phyloP scores from a whole-genome alignment of 2,797 vertebrate genomes.

The Chromobotia macracanthus region DNA sequence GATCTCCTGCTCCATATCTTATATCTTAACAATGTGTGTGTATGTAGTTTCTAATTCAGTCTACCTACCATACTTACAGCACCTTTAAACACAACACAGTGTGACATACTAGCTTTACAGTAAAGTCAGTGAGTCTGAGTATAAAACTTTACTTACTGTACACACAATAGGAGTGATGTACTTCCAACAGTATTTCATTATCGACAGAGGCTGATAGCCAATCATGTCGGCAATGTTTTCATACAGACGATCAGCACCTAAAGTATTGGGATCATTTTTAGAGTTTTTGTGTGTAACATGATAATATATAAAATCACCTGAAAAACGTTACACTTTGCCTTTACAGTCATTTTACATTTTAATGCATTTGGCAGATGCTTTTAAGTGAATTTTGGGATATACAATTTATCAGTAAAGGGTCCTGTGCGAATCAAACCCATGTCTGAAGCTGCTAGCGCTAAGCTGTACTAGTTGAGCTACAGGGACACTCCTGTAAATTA shows the following conservation, averaged over 20 bases:
- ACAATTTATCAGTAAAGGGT: too few species aligned
- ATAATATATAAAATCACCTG: neutral
- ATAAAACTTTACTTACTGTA: constrained; percentile 69
- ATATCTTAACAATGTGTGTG: too few species aligned
- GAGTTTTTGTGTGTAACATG: neutral
- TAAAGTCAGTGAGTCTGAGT: neutral
- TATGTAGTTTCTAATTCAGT: neutral
- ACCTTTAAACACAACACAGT: neutral
- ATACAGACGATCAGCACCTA: constrained; percentile 77
- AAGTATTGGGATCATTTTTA: neutral
- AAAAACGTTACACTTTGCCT: neutral
- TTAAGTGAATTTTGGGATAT: too few species aligned
- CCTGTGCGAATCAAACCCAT: too few species aligned
- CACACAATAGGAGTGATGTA: constrained; percentile 78
- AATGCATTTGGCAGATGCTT: too few species aligned
- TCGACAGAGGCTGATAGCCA: constrained; percentile 73
- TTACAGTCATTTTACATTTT: too few species aligned
- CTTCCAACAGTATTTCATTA: constrained; percentile 78
- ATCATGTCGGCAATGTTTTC: constrained; percentile 81
- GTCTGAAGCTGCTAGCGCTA: too few species aligned
- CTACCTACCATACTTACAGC: neutral
- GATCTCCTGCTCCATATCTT: too few species aligned
- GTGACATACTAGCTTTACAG: neutral
- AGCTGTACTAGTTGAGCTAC: neutral
- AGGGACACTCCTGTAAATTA: neutral